Evolutionary conservation across 2,797 vertebrate genomes (phyloP), one percentile per base, ranked within the genome.

Genomic region (Syngnathus acus): DNA sequence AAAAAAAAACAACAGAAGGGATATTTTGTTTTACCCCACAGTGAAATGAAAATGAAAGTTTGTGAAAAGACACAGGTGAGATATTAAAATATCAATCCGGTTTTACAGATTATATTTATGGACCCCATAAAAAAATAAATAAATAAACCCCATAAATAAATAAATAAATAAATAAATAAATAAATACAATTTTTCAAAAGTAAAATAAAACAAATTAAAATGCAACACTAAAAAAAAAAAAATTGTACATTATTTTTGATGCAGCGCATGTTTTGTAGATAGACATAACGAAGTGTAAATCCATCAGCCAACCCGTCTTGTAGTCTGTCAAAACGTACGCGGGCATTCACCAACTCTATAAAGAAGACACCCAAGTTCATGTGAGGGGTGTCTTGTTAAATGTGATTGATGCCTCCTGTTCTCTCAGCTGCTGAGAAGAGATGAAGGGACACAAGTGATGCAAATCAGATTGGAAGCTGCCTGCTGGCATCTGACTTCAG

Each of bases 401-500:
- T 78, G 77, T 90, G 89, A 91, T 87, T 84, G 88, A 92, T 88
- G 83, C 78, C 75, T 5, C 59, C 69, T 72, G 66, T 74, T 78
- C 79, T 74, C 70, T 86, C 80, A 84, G 79, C 82, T 84, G 87
- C 86, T 87, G 68, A 84, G 68, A 69, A 80, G 70, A 78, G 80
- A 77, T 64, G 74, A 76, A 79, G 74, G 75, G 66, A 75, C 78
- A 70, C 74, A 77, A 83, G 82, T 65, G 81, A 82, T 82, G 86
- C 83, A 83, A 75, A 85, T 84, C 81, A 66, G 77, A 83, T 70
- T 80, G 80, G 77, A 76, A 78, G 72, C 78, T 70, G 83, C 85
- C 80, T 82, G 83, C 83, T 87, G 86, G 81, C 83, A 86, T 90
- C 79, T 78, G 84, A 89, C 86, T 89, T 86, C 73, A 79, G 84